Evolutionary conservation across 1,140 invertebrate genomes (phyloP), one percentile per base, ranked within the genome.

Genomic region (Heliconius nattereri): DNA sequence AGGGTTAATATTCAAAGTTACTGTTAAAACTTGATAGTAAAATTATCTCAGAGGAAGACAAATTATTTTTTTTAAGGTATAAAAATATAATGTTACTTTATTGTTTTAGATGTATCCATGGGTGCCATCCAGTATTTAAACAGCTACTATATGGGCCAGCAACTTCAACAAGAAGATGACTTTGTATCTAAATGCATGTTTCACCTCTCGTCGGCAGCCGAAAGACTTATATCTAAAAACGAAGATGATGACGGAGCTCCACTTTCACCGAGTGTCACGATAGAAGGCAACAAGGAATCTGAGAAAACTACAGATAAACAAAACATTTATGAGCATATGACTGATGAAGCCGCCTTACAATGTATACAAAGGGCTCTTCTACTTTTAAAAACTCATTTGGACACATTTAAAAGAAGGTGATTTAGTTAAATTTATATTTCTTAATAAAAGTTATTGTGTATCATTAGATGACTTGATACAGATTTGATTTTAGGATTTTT

Each of bases 61-160:
- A n/a, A n/a, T n/a, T n/a, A 3, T 45, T 8, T 45, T 13, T 40
- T 45, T 45, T 45, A 45, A 11, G 3, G 35, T 19, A 70, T 71
- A 52, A 32, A 45, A 49, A 45, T 45, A 71, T 71, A 71, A 29
- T 29, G 45, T 32, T 71, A 71, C 66, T 29, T 66, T 66, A 29
- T 13, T 66, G 60, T 16, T 66, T 29, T 66, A 95, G 98, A 99
- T 91, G 98, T 99, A 1, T 98, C 98, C 81, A 97, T 98, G 96
- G 97, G 98, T 7, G 98, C 98, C 1, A 99, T 99, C 79, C 98
- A 99, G 87, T 98, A 98, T 89, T 95, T 99, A 49, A 99, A 99
- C 89, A 97, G 97, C 85, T 98, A 98, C 87, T 99, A 99, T 92
- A 98, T 99, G 95, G 97, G 98, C 35, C 96, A 97, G 82, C 97